A percentile compares a stretch with the other conserved stretches of the same genome.
phyloP scores from a whole-genome alignment of 2,888 invertebrate species.

The Hololepta plana region DNA sequence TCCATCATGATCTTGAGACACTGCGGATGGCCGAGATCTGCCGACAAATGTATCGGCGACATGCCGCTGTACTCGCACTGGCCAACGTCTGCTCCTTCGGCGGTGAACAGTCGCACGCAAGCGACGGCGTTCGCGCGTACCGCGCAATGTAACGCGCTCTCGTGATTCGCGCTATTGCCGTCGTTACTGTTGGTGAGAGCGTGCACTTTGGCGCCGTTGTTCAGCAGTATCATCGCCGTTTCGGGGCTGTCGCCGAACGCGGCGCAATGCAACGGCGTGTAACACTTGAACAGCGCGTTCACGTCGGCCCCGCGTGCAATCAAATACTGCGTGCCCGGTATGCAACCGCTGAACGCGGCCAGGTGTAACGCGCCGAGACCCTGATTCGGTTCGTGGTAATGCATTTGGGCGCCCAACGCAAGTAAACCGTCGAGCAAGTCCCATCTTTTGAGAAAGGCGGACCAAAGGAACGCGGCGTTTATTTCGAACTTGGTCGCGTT shows the following conservation, averaged over 20 bases:
- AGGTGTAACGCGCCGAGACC: slow-evolving; percentile 61
- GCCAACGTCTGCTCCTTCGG: slow-evolving; percentile 58
- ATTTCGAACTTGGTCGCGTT: slow-evolving; percentile 46
- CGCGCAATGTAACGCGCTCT: slow-evolving; percentile 68
- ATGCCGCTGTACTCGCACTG: slow-evolving; percentile 57
- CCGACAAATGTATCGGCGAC: slow-evolving; percentile 64
- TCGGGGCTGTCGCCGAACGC: slow-evolving; percentile 75
- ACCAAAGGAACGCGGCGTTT: slow-evolving; percentile 55
- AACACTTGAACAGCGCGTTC: slow-evolving; percentile 49
- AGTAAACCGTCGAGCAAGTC: slow-evolving; percentile 46
- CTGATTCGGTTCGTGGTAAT: slow-evolving; percentile 48
- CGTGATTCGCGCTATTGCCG: slow-evolving; percentile 41
- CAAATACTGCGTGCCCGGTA: slow-evolving; percentile 49
- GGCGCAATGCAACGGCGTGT: slow-evolving; percentile 75
- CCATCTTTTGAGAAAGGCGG: slow-evolving; percentile 51
- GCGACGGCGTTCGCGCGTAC: slow-evolving; percentile 70
- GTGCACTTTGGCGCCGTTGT: slow-evolving; percentile 47
- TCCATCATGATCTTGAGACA: slow-evolving; percentile 59
- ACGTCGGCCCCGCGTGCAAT: slow-evolving; percentile 49
- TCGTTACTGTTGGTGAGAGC: slow-evolving; percentile 43
- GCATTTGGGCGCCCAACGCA: slow-evolving; percentile 48
- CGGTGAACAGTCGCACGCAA: slow-evolving; percentile 57
- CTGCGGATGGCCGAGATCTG: slow-evolving; percentile 59
- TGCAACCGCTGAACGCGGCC: slow-evolving; percentile 61
- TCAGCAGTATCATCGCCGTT: slow-evolving; percentile 60